These are phyloP conservation scores for Chloroceryle inda DNA, from an alignment of 2,797 vertebrate species.

Conservation along the genomic window DNA sequence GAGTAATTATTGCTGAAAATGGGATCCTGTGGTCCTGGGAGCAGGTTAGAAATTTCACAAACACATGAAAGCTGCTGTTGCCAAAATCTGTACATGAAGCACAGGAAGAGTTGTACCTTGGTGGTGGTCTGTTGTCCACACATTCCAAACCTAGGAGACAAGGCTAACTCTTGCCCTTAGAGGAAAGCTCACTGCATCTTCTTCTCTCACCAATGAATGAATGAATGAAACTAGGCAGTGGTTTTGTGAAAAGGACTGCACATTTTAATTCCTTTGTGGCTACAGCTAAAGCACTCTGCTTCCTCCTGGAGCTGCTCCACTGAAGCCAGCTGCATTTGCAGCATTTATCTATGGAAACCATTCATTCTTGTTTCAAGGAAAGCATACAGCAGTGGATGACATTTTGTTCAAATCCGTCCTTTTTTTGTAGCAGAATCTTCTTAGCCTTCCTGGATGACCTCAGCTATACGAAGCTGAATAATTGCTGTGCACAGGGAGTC, in stretches of 20 bases:
- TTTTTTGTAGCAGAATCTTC: not conserved
- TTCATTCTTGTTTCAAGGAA: slow-evolving; percentile 33
- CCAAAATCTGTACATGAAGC: not conserved
- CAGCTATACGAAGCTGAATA: not conserved
- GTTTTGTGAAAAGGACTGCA: not conserved
- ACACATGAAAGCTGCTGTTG: not conserved
- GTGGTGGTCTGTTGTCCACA: not conserved
- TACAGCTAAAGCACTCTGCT: not conserved
- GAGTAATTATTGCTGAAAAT: not conserved
- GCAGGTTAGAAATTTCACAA: not conserved
- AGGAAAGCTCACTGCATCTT: not conserved
- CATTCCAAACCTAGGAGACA: not conserved
- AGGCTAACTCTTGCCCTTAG: not conserved
- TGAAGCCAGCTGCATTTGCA: slow-evolving; percentile 40
- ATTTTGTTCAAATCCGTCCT: not conserved
- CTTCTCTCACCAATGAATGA: not conserved
- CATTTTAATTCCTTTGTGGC: not conserved
- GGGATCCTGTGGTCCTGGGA: not conserved
- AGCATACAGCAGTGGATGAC: not conserved
- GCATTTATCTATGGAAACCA: not conserved
- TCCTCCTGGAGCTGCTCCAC: slow-evolving; percentile 50
- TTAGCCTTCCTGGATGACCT: not conserved
- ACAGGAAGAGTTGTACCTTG: not conserved
- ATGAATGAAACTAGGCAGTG: not conserved
- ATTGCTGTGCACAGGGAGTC: not conserved